Conservation (phyloP, 2,797 vertebrate genomes). For the Mustela erminea region DNA sequence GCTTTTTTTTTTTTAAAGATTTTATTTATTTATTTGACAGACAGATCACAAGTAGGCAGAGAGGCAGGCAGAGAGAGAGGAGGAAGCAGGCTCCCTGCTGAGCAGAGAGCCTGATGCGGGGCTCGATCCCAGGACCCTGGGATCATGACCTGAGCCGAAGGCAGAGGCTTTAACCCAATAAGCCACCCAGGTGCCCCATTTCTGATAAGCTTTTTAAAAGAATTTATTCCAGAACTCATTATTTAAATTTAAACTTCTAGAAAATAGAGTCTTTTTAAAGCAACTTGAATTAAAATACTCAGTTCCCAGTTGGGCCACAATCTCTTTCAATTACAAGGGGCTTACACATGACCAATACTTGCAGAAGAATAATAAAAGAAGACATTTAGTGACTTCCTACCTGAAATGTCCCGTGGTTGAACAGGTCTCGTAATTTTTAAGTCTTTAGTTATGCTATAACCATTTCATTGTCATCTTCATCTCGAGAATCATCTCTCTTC, state of each 20-base stretch:
- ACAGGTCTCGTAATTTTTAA: neutral
- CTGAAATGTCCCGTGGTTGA: neutral
- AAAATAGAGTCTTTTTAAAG: neutral
- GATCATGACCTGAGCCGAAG: too few relatives aligned
- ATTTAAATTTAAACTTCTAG: neutral
- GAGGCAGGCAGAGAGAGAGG: too few relatives aligned
- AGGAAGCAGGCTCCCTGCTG: too few relatives aligned
- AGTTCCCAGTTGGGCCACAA: neutral
- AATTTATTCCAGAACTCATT: neutral
- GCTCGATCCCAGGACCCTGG: too few relatives aligned
- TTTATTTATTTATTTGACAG: too few relatives aligned
- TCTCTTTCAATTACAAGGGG: neutral
- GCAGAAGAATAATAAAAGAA: neutral
- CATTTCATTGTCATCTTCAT: neutral
- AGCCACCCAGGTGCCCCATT: neutral
- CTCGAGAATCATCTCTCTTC: neutral
- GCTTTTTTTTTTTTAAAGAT: neutral
- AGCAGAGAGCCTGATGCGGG: too few relatives aligned
- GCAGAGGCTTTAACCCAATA: too few relatives aligned
- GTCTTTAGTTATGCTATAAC: neutral
- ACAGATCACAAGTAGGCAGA: too few relatives aligned
- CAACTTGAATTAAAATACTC: neutral
- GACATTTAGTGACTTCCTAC: neutral
- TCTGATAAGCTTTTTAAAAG: neutral
- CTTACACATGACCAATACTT: neutral